A percentile compares a stretch with the other conserved stretches of the same genome.
phyloP scores from a whole-genome alignment of 2,113 vertebrate species.

The Xiphophorus hellerii region DNA sequence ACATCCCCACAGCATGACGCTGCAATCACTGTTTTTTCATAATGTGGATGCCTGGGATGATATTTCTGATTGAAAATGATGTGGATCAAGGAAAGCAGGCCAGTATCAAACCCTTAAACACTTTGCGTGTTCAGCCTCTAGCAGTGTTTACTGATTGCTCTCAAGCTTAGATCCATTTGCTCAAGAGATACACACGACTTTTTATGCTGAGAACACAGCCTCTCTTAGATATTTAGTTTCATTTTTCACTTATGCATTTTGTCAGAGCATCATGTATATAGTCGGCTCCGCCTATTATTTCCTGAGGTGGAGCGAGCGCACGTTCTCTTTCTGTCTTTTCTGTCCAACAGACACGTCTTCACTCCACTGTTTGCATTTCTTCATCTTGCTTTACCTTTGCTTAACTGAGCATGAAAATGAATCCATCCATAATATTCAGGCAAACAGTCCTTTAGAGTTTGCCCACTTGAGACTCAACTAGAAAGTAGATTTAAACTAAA shows the following conservation, averaged over 20 bases:
- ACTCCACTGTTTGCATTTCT: neutral
- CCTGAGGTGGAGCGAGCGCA: neutral
- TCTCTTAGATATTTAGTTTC: neutral
- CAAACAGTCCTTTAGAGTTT: neutral
- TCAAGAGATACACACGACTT: conserved; percentile 16
- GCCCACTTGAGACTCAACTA: neutral
- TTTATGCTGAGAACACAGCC: neutral
- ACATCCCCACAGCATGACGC: too few relatives aligned
- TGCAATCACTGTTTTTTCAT: too few relatives aligned
- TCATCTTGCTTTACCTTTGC: neutral
- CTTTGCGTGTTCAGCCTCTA: conserved; percentile 5
- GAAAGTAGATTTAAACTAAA: neutral
- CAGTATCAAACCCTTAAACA: neutral
- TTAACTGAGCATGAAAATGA: neutral
- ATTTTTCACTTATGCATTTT: conserved; percentile 34
- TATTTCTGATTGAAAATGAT: conserved; percentile 4
- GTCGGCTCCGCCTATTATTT: neutral
- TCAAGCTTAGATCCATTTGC: conserved; percentile 27
- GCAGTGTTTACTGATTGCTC: conserved; percentile 8
- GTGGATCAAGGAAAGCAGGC: conserved; percentile 25
- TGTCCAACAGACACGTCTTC: conserved; percentile 6
- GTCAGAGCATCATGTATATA: neutral
- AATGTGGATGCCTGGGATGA: too few relatives aligned
- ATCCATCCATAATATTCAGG: neutral
- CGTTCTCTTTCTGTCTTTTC: neutral